Conservation (phyloP, 2,888 invertebrate species). For the Eledona agricola region DNA sequence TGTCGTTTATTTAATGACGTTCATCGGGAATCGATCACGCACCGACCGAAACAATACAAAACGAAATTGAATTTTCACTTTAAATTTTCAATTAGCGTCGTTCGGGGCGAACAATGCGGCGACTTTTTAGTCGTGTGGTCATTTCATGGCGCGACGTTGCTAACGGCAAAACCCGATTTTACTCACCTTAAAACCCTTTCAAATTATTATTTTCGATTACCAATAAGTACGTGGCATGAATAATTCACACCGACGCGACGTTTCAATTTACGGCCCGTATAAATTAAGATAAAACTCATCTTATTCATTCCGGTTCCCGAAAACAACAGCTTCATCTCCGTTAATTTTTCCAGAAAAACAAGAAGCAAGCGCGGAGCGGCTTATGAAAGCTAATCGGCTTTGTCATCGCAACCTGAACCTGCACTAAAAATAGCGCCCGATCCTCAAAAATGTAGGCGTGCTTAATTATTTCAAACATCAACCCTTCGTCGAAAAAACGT, state of each 20-base stretch:
- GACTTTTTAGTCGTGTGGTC: conserved; percentile 3
- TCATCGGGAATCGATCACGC: too few species aligned
- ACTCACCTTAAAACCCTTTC: conserved; percentile 17
- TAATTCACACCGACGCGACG: conserved; percentile 3
- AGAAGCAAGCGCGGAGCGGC: conserved; percentile 9
- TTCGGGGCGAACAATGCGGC: conserved; percentile 12
- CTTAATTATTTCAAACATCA: conserved; percentile 28
- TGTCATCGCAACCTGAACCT: conserved; percentile 18
- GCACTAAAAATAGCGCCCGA: conserved; percentile 10
- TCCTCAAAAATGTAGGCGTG: conserved; percentile 6
- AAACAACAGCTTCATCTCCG: conserved; percentile 1
- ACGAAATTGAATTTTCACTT: too few species aligned
- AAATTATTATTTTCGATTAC: conserved; percentile 14
- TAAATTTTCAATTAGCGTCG: conserved; percentile 16
- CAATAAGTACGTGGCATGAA: conserved; percentile 15
- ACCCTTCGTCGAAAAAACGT: too few species aligned
- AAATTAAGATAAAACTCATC: background rate
- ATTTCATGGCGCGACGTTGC: conserved; percentile 5
- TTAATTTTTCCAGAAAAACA: conserved; percentile 13
- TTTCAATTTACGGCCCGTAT: background rate
- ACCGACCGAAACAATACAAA: too few species aligned
- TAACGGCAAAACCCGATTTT: too few species aligned
- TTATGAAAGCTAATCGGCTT: conserved; percentile 28
- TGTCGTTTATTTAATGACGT: conserved; percentile 13
- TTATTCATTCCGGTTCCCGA: background rate